Base-by-base conservation (phyloP, 1,140 invertebrate genomes). In the Apocrypta bakeri region DNA sequence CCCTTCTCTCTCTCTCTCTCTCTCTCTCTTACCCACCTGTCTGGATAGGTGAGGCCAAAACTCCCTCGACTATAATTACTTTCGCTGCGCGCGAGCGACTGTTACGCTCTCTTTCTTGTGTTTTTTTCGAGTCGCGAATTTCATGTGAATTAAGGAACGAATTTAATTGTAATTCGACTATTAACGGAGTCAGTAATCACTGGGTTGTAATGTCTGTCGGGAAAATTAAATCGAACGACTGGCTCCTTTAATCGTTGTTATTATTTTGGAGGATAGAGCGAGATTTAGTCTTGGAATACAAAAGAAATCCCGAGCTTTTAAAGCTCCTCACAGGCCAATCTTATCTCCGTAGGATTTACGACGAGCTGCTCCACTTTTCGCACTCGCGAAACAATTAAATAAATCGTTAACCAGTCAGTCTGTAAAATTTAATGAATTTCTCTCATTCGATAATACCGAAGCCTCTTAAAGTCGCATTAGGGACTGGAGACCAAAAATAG, bases 1-100 rank as follows among this genome's bases (percentile, higher is more conserved):
- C 87, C 85, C 72, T 21, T 33, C 25, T 25, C 25, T 11, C 86
- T 87, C 84, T 82, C 82, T 84, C 86, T 56, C 48, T 56, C 48
- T 56, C 48, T 17, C 85, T 85, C 84, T 79, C 83, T 81, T 86
- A 71, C 42, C 81, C 79, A 87, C 83, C 84, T 86, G 85, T 85
- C 82, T 83, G 84, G 86, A 84, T 87, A 85, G 81, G 81, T 85
- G 85, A 88, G 75, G 76, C 83, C 80, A 21, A 63, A 69, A 66
- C 64, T 48, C 66, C 81, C 69, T 71, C 64, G 63, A 71, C 64
- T 78, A 48, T 82, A 82, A 82, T 82, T 82, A 82, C 81, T 82
- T 82, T 78, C 42, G 64, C 74, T 42, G 33, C 64, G 24, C n/a
- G 25, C 33, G 79, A 73, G 56, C 31, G 48, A 56, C 21, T 56